Percentiles rank a stretch among this genome's conserved stretches.
Evolutionary conservation across 2,888 invertebrate species (phyloP).

Genomic region (Monoplex corrugatus): DNA sequence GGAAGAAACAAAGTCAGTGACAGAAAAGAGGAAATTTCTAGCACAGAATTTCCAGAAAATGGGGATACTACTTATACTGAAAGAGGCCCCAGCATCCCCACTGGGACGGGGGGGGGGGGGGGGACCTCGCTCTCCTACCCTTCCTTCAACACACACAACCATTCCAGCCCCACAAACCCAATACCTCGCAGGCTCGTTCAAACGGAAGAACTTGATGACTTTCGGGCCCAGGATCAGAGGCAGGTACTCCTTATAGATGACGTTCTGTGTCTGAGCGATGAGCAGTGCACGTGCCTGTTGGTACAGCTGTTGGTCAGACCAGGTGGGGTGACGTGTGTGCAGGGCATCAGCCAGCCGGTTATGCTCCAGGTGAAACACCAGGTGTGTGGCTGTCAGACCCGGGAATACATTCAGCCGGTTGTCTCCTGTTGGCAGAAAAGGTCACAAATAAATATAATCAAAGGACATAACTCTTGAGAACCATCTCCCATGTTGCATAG

Average conservation of each 20-base stretch:
- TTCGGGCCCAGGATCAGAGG: slow-evolving; percentile 46
- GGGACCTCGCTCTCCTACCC: no score
- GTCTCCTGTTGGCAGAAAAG: slow-evolving; percentile 39
- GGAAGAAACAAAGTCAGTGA: no score
- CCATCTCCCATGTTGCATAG: no score
- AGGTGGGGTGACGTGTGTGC: slow-evolving; percentile 26
- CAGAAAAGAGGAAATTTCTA: no score
- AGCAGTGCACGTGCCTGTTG: slow-evolving; percentile 51
- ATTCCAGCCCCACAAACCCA: no score
- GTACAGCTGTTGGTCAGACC: slow-evolving; percentile 50
- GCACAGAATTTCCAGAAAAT: no score
- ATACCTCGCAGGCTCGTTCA: slow-evolving; percentile 34
- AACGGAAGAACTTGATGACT: slow-evolving; percentile 18
- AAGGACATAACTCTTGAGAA: no score
- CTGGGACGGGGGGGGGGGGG: no score
- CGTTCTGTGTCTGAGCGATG: slow-evolving; percentile 48
- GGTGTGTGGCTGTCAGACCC: slow-evolving; percentile 46
- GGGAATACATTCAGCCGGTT: slow-evolving; percentile 49
- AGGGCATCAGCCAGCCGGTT: slow-evolving; percentile 49
- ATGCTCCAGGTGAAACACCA: slow-evolving; percentile 48
- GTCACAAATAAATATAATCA: no score
- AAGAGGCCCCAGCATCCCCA: no score
- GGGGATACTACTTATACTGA: no score
- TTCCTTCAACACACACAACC: background rate
- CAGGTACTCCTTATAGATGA: slow-evolving; percentile 49